These are phyloP conservation scores for Onychomys leucogaster DNA, from an alignment of 2,797 vertebrate genomes.

Conservation along the genomic window DNA sequence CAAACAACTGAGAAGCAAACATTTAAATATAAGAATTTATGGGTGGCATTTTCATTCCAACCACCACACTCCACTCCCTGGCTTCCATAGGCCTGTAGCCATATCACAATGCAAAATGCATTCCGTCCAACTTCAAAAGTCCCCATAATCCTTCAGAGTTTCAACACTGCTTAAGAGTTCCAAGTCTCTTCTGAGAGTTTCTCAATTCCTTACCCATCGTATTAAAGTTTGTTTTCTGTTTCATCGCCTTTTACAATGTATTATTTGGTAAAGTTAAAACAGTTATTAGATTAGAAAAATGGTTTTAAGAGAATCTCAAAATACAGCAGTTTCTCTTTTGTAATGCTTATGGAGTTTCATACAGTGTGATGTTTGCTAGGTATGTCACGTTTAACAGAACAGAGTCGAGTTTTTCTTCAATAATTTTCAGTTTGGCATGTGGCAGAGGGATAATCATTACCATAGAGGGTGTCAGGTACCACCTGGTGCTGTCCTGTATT, in stretches of 20 bases:
- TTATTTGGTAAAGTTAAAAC: constrained; percentile 16
- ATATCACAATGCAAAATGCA: neutral
- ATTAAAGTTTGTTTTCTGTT: neutral
- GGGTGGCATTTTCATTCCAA: neutral
- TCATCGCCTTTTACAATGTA: neutral
- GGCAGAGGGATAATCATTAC: too few relatives aligned
- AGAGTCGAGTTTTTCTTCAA: neutral
- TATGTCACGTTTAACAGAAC: neutral
- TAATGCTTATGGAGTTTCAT: neutral
- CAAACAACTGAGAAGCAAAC: neutral
- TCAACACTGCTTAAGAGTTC: neutral
- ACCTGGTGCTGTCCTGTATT: rapidly evolving
- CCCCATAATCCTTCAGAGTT: neutral
- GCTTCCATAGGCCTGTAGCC: neutral
- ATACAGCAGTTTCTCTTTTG: neutral
- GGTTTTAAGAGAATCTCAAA: neutral
- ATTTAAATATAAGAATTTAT: neutral
- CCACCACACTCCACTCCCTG: neutral
- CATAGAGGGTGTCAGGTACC: neutral
- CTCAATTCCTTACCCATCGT: neutral
- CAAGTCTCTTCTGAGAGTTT: neutral
- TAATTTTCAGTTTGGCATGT: neutral
- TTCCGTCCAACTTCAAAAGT: neutral
- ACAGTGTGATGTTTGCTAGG: constrained; percentile 39
- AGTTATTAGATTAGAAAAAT: constrained; percentile 26